These are phyloP conservation scores for Cirrhinus molitorella DNA, from an alignment of 2,797 vertebrate species.

Conservation along the genomic window DNA sequence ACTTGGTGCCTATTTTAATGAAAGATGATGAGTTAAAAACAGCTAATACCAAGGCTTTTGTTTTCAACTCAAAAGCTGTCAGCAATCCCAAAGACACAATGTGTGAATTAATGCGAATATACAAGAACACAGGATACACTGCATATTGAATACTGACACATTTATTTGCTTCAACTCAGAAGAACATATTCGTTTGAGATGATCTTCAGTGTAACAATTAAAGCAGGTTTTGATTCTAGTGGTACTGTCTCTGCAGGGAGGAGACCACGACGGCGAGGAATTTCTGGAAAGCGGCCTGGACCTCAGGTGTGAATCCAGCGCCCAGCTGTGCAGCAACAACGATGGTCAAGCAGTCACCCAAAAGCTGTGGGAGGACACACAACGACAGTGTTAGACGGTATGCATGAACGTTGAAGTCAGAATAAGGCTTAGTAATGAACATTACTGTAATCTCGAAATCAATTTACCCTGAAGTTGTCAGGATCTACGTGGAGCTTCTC, in stretches of 20 bases:
- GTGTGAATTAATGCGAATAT: not conserved
- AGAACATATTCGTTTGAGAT: not conserved
- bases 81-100: no score
- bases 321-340: slow-evolving; percentile 70
- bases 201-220: not conserved
- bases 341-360: slow-evolving; percentile 72
- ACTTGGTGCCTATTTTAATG: not conserved
- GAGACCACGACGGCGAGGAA: slow-evolving; percentile 77
- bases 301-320: slow-evolving; percentile 74
- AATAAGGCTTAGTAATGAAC: not conserved
- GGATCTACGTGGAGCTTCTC: slow-evolving; percentile 83
- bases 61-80: not conserved
- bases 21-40: not conserved
- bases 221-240: slow-evolving; percentile 58
- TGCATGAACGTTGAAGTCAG: not conserved
- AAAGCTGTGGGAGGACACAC: slow-evolving; percentile 48
- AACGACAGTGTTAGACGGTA: not conserved
- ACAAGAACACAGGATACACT: not conserved
- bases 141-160: not conserved
- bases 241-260: slow-evolving; percentile 78
- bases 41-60: not conserved
- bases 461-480: slow-evolving; percentile 78
- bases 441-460: not conserved
- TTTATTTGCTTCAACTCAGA: slow-evolving; percentile 46
- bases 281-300: slow-evolving; percentile 83